Conservation (phyloP, 2,113 vertebrate genomes). For the Paramormyrops kingsleyae region DNA sequence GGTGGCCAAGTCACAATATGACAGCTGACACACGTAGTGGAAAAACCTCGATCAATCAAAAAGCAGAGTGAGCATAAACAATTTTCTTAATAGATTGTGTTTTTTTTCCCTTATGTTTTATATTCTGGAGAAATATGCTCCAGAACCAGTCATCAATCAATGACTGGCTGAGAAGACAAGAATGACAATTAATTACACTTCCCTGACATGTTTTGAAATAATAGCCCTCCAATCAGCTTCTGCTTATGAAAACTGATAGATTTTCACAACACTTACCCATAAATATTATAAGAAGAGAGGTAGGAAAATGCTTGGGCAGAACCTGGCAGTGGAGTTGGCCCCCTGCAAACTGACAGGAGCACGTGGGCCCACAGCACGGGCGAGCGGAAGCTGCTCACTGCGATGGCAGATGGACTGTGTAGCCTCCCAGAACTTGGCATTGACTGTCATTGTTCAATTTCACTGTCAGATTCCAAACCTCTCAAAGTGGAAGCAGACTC, state of each 20-base stretch:
- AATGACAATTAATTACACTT: neutral
- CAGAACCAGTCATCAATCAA: neutral
- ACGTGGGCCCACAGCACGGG: neutral
- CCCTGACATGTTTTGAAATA: neutral
- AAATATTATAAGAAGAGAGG: neutral
- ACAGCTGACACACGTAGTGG: neutral
- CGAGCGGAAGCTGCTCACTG: neutral
- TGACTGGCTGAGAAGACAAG: neutral
- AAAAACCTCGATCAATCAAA: neutral
- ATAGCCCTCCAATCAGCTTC: neutral
- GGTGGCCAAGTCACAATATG: neutral
- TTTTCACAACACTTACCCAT: neutral
- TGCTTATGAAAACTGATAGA: neutral
- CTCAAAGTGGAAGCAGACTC: neutral
- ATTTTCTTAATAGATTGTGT: neutral
- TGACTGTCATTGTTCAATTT: neutral
- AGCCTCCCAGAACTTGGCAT: neutral
- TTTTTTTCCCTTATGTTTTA: neutral
- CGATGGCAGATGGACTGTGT: neutral
- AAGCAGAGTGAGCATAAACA: neutral
- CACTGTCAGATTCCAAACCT: too few species aligned
- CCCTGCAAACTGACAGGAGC: slow-evolving; percentile 2
- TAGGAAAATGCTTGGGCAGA: neutral
- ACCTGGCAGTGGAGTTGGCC: neutral
- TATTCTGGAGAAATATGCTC: neutral